Evolutionary conservation across 2,888 invertebrate species (phyloP), one percentile per base, ranked within the genome.

Genomic region (Tinea trinotella): DNA sequence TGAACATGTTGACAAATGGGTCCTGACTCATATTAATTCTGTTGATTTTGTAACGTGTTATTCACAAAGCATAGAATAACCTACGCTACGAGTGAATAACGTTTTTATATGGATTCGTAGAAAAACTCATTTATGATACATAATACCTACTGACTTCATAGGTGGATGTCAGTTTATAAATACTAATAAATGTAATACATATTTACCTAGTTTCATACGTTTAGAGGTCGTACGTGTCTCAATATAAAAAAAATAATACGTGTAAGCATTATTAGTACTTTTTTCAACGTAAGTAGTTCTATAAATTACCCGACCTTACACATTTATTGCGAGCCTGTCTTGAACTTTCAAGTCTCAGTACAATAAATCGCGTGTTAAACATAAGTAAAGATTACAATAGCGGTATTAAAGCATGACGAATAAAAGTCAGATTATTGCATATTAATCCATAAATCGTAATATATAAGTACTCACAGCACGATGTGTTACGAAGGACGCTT

Each of bases 401-500:
- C 48, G 5, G 18, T 18, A 6, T 30, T 30, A 50, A 19, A 19
- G 13, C 22, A 50, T 20, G 20, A 50, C 30, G 50, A 50, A 30
- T 30, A 50, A 50, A 30, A 50, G 24, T 30, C 30, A 12, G 3
- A 24, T 50, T 20, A 20, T 15, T 12, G 3, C 22, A 50, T 3
- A 50, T 24, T 2, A 24, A 13, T 24, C 24, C 22, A 50, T 50
- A 30, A 50, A 50, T 50, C 24, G 10, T 13, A 13, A 24, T 24
- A 3, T 50, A n/a, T 18, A 46, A 19, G n/a, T 61, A 79, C 85
- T 84, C 58, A 85, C 85, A 58, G 80, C 84, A 58, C 85, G 71
- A 70, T 85, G 84, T 1, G 85, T 85, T 7, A 85, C 82, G 62
- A 75, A 85, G 0, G 85, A 85, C 0, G 84, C 84, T 34, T 84